phyloP scores from a whole-genome alignment of 2,888 invertebrate species.

The Lasius platythorax region DNA sequence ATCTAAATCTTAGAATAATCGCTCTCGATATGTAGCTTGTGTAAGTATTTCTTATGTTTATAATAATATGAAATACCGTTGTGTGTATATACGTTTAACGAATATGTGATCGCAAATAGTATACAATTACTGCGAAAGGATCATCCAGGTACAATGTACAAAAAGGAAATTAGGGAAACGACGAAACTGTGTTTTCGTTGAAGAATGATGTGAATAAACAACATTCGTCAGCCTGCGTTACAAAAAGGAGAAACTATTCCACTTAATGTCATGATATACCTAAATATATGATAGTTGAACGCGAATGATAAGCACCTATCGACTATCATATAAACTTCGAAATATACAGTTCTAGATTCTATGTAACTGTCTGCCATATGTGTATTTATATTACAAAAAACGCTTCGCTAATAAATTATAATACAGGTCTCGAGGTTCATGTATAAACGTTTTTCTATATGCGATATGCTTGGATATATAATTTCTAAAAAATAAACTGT shows the following conservation, averaged over 20 bases:
- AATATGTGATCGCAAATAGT: constrained; percentile 26
- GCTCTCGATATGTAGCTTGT: constrained; percentile 35
- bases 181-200: constrained; percentile 14
- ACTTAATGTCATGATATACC: constrained; percentile 59
- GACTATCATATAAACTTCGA: constrained; percentile 71
- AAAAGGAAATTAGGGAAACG: constrained; percentile 54
- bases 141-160: constrained; percentile 68
- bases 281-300: constrained; percentile 59
- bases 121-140: constrained; percentile 45
- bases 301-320: constrained; percentile 72
- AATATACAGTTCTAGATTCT: constrained; percentile 67
- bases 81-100: constrained; percentile 12
- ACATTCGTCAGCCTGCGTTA: constrained; percentile 42
- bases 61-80: constrained; percentile 32
- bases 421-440: constrained; percentile 68
- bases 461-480: constrained; percentile 64
- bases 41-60: constrained; percentile 8
- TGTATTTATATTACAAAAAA: constrained; percentile 75
- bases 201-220: constrained; percentile 4
- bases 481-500: constrained; percentile 67
- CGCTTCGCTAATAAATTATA: constrained; percentile 73
- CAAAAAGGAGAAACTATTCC: constrained; percentile 33
- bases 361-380: constrained; percentile 62
- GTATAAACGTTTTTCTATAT: constrained; percentile 50
- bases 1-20: constrained; percentile 17